phyloP scores from a whole-genome alignment of 1,140 invertebrate genomes.

The Formica selysi region DNA sequence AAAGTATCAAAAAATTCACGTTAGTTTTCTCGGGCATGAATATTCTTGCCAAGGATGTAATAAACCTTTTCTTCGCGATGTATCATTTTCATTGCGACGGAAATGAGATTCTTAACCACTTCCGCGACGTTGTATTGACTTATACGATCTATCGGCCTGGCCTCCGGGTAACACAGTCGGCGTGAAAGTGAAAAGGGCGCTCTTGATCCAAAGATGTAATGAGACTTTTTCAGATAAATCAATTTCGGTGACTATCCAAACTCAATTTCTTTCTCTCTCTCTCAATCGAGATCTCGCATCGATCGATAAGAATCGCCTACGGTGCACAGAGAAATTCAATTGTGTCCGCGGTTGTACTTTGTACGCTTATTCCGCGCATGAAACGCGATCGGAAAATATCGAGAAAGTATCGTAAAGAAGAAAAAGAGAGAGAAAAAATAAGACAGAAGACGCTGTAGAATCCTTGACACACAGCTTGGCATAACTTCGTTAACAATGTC shows the following conservation, averaged over 20 bases:
- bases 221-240: conserved; percentile 53
- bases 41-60: conserved; percentile 30
- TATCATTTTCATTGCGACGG: conserved; percentile 25
- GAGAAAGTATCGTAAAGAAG: not conserved
- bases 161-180: conserved; percentile 45
- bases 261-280: not conserved
- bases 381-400: not conserved
- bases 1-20: conserved; percentile 4
- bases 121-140: conserved; percentile 62
- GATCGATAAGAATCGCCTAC: conserved; percentile 11
- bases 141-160: conserved; percentile 19
- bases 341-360: not conserved
- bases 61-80: conserved; percentile 28
- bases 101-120: conserved; percentile 31
- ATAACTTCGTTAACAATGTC: conserved; percentile 31
- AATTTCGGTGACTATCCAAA: conserved; percentile 67
- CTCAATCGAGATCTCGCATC: not conserved
- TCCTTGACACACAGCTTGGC: conserved; percentile 39
- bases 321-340: not conserved
- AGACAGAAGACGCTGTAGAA: not conserved
- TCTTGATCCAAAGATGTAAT: conserved; percentile 17
- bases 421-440: not conserved
- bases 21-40: not conserved
- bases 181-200: conserved; percentile 76
- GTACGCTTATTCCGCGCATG: not conserved